These are phyloP conservation scores for Nettapus auritus DNA, from an alignment of 2,113 vertebrate genomes.

Conservation along the genomic window DNA sequence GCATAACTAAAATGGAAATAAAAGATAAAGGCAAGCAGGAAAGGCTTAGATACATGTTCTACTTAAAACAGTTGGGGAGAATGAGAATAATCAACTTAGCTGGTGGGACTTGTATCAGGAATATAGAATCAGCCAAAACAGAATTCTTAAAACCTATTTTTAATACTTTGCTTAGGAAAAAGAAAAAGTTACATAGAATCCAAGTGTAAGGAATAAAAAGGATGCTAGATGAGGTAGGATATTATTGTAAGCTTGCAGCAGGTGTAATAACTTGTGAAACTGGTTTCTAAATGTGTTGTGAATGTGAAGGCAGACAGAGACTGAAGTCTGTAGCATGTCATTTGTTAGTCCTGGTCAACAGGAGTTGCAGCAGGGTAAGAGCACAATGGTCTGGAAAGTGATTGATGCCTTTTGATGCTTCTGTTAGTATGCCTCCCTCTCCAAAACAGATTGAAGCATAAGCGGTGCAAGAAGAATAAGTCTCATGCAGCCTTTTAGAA, in stretches of 20 bases:
- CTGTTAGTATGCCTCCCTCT: not conserved
- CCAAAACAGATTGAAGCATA: not conserved
- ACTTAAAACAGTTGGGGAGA: not conserved
- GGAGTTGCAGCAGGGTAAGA: not conserved
- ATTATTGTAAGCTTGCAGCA: not conserved
- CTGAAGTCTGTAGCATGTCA: accelerated
- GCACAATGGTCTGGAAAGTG: not conserved
- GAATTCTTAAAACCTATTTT: not conserved
- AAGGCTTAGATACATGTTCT: not conserved
- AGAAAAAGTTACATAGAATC: not conserved
- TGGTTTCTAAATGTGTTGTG: not conserved
- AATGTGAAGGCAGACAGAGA: not conserved
- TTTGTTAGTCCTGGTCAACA: not conserved
- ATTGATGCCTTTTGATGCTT: not conserved
- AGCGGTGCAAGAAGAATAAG: not conserved
- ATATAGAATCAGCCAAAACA: not conserved
- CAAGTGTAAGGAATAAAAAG: not conserved
- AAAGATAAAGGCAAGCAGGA: not conserved
- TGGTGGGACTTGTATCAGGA: not conserved
- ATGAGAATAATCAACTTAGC: not conserved
- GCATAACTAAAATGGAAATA: not conserved
- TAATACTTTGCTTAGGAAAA: not conserved
- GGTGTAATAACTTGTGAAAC: not conserved
- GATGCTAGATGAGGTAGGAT: not conserved
- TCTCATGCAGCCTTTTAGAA: not conserved